Conservation (phyloP, 2,888 invertebrate genomes). For the Schizotus pectinicornis region DNA sequence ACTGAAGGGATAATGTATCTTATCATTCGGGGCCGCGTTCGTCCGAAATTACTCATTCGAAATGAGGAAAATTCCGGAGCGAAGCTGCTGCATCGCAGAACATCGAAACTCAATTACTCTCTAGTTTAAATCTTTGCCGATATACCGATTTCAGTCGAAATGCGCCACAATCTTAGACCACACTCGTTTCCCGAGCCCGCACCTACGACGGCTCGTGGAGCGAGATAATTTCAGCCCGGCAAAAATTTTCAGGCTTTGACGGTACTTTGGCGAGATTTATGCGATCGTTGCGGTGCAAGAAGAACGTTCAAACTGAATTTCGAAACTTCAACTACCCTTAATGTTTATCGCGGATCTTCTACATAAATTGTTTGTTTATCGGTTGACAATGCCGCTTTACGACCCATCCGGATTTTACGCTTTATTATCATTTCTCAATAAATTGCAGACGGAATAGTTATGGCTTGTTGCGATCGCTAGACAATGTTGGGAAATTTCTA, state of each 20-base stretch:
- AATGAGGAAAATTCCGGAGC: conserved; percentile 19
- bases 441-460: conserved; percentile 24
- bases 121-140: conserved; percentile 35
- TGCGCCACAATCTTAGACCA: conserved; percentile 18
- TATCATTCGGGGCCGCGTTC: conserved; percentile 22
- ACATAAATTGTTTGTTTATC: conserved; percentile 33
- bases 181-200: conserved; percentile 2
- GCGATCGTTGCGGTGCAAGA: too few relatives aligned
- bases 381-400: conserved; percentile 38
- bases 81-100: conserved; percentile 20
- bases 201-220: too few relatives aligned
- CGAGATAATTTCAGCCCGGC: too few relatives aligned
- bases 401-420: conserved; percentile 35
- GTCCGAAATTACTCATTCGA: conserved; percentile 23
- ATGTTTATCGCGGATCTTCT: conserved; percentile 4
- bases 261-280: too few relatives aligned
- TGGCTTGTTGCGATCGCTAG: conserved; percentile 10
- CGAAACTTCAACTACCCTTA: too few relatives aligned
- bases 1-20: conserved; percentile 27
- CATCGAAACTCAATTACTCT: conserved; percentile 42
- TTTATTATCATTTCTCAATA: conserved; percentile 38
- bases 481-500: background rate
- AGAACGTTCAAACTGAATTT: too few relatives aligned
- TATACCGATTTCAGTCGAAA: conserved; percentile 28
- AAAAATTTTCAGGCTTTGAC: too few relatives aligned